Evolutionary conservation across 2,113 vertebrate species (phyloP), one percentile per base, ranked within the genome.

Genomic region (Melanocharis versteri): DNA sequence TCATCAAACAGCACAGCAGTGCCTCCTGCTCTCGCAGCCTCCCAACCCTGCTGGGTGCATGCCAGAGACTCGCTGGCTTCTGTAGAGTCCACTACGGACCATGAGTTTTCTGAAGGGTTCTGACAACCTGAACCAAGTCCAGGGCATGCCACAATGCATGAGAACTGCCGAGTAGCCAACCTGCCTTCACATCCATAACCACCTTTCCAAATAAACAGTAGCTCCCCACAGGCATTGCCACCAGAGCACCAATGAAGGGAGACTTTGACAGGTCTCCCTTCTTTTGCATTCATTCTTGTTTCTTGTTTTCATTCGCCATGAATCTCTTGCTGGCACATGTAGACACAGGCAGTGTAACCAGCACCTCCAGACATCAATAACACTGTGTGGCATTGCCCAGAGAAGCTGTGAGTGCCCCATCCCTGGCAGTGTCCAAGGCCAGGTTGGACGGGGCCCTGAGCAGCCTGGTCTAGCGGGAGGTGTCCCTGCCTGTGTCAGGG

Each of bases 31-130:
- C 80, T 35, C 0, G 0, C 39, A 26, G 31, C 23, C 58, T 78
- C 56, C 56, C 19, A 15, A 0, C 28, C 27, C 40, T 28, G 23
- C 28, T 2, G 7, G 44, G 7, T 13, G 35, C 50, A 3, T 1
- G 6, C 45, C 8, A 19, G 50, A 37, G 17, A 26, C 13, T 16
- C 33, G 3, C 23, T 53, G 56, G 24, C 51, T 82, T 26, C 81
- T 35, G 1, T 1, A 22, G 3, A 30, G 33, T 24, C 64, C 64
- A 8, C 39, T 23, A 17, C 7, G 31, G 31, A 19, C 47, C 48
- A 0, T 6, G 56, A 33, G 22, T 13, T 79, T 39, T 51, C 57
- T 62, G 85, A 71, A 62, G 56, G 65, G 21, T 60, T 72, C 17
- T 89, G 72, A 61, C 68, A 54, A 27, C 12, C 61, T 47, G 62